Conservation (phyloP, 2,113 vertebrate genomes). For the Serinus canaria region DNA sequence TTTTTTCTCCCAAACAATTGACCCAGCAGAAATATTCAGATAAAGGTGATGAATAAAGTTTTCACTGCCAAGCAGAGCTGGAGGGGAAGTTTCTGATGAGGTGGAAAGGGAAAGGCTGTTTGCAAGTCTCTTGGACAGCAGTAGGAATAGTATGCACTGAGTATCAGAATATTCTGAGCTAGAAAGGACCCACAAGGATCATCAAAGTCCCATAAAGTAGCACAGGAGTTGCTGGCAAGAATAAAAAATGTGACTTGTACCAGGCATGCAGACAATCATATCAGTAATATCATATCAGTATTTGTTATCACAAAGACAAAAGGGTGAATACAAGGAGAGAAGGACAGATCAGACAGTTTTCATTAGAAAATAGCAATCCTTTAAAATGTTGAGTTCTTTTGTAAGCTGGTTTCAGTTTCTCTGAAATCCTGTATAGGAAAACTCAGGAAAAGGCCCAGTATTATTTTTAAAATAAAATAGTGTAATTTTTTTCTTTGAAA, state of each 20-base stretch:
- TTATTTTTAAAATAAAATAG: background rate
- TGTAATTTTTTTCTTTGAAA: background rate
- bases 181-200: background rate
- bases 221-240: background rate
- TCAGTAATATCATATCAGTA: background rate
- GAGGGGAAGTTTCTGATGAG: background rate
- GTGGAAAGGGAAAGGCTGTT: background rate
- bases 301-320: background rate
- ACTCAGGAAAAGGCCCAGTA: background rate
- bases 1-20: background rate
- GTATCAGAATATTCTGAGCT: background rate
- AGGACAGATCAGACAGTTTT: background rate
- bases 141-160: background rate
- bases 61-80: background rate
- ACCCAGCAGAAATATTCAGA: background rate
- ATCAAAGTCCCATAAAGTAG: background rate
- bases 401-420: background rate
- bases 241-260: background rate
- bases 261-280: background rate
- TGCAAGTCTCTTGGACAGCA: background rate
- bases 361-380: background rate
- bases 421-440: background rate
- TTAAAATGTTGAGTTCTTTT: background rate
- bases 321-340: background rate
- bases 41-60: background rate